phyloP scores from a whole-genome alignment of 1,140 invertebrate species.

The Himalopsyche phryganea region DNA sequence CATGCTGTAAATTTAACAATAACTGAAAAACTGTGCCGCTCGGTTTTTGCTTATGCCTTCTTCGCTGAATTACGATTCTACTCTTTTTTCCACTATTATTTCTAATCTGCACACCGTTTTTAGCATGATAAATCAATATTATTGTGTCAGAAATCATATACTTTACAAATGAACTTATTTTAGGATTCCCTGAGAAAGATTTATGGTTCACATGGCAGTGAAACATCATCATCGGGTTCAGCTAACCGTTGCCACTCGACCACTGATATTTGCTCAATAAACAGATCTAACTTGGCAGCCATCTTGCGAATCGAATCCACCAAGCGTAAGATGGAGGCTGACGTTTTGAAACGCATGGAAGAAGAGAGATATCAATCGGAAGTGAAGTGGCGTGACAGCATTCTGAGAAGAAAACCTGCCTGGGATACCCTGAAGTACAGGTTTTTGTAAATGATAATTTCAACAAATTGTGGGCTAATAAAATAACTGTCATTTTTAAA shows the following conservation, averaged over 20 bases:
- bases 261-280: slow-evolving; percentile 48
- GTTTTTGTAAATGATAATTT: slow-evolving; percentile 29
- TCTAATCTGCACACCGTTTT: no score
- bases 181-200: slow-evolving; percentile 44
- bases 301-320: slow-evolving; percentile 65
- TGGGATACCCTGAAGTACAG: slow-evolving; percentile 64
- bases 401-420: slow-evolving; percentile 61
- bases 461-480: no score
- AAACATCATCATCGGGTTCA: slow-evolving; percentile 40
- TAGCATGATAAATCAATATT: no score
- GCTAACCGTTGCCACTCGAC: slow-evolving; percentile 45
- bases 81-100: no score
- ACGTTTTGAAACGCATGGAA: slow-evolving; percentile 56
- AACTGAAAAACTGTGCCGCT: no score
- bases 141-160: no score
- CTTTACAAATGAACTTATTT: slow-evolving; percentile 29
- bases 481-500: no score
- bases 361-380: slow-evolving; percentile 58
- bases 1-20: no score
- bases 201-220: slow-evolving; percentile 43
- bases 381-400: slow-evolving; percentile 54
- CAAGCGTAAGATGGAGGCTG: slow-evolving; percentile 61
- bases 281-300: slow-evolving; percentile 66
- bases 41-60: no score
- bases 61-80: no score